Evolutionary conservation across 2,888 invertebrate species (phyloP), one percentile per base, ranked within the genome.

Genomic region (Drosophila neonasuta): DNA sequence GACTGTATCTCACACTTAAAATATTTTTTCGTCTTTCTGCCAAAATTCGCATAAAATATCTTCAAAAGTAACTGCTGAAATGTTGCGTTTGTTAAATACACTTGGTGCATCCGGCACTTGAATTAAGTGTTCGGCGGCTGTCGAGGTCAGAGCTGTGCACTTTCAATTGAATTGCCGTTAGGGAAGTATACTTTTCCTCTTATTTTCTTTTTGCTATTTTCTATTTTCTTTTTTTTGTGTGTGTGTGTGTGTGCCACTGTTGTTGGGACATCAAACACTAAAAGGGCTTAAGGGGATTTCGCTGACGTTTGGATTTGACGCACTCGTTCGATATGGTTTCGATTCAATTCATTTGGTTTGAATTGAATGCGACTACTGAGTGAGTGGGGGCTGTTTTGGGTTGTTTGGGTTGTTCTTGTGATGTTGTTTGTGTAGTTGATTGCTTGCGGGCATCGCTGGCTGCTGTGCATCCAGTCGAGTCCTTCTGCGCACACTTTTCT

Each of bases 331-430:
- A 60, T 73, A 41, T 56, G 62, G 42, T 60, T 63, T 55, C 58
- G 46, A 46, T 80, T 68, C 69, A 71, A 68, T 80, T 82, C 74
- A 69, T 74, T 85, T 70, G 63, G 58, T 64, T 70, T 67, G 65
- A 69, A 71, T 80, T 74, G 71, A 72, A 77, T 68, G 68, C 20
- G 48, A 68, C 58, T 61, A 61, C 57, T 68, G 71, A 34, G 64
- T 65, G 15, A 24, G 24, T 24, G 30, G 41, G 32, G 32, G 11
- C 10, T n/a, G 10, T 11, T 0, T 7, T 54, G 55, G 20, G 44
- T 50, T 51, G 61, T 60, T 60, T 46, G 34, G 52, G 36, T 59
- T 51, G 46, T 45, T 57, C 11, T 30, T 30, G n/a, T 49, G 56
- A 34, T 63, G 58, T 46, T 63, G 62, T 56, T 52, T 54, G 41